Base-by-base conservation (phyloP, 2,888 invertebrate species). In the Hypomecis punctinalis region DNA sequence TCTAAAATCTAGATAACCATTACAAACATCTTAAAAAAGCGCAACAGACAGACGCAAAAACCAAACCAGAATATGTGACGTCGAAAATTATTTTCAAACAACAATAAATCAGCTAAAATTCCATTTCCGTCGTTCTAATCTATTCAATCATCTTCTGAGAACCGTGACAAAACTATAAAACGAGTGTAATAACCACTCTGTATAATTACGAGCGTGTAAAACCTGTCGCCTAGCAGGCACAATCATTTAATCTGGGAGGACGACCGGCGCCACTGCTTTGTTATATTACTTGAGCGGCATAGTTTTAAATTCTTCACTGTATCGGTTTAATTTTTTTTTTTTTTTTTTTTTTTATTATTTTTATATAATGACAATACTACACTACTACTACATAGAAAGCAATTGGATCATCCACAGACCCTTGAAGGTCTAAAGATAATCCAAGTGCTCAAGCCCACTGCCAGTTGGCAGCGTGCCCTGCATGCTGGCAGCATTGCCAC, bases 161-260 rank as follows among this genome's bases (percentile, higher is more conserved):
- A 67, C 68, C 71, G 72, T 69, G 71, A 71, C 71, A 67, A 68
- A 64, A 61, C 65, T 68, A 68, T 61, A 62, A 68, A 65, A 56
- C 42, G 63, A 47, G 57, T 61, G 70, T 72, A 69, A 58, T 66
- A 69, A 53, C 71, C 58, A 39, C 72, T 71, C 62, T 61, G 37
- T 75, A 62, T 70, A 69, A 68, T 69, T 69, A 67, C 56, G 53
- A 51, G 58, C 57, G 62, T 57, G 68, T 67, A 73, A 59, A 69
- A 73, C 73, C 70, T 70, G 74, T 76, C 71, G 69, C 67, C 65
- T 63, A 67, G 62, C 60, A 45, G 51, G 63, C 63, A 70, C 70
- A 76, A 76, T 76, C 76, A 75, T 76, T 78, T 76, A 70, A 76
- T 72, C 72, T 74, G 59, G 55, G 58, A 67, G 69, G 69, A 68